Evolutionary conservation across 2,113 vertebrate species (phyloP).

Genomic region (Sisor rabdophorus): DNA sequence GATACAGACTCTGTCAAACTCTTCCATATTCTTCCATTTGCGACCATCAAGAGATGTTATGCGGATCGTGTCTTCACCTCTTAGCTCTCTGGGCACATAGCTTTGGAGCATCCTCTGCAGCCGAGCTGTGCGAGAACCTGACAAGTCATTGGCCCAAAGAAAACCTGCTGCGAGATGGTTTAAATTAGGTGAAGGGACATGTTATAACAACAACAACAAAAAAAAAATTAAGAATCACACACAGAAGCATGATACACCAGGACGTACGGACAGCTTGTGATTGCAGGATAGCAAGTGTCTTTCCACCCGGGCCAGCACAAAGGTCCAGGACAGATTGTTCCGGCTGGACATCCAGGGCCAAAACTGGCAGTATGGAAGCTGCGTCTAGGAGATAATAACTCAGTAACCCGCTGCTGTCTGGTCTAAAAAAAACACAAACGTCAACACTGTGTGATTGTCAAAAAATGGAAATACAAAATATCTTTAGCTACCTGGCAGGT

Average conservation of each 20-base stretch:
- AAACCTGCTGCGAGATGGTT: slow-evolving; percentile 67
- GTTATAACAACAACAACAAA: too few species aligned
- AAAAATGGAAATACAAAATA: slow-evolving; percentile 7
- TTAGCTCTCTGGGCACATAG: slow-evolving; percentile 74
- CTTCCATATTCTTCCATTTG: slow-evolving; percentile 75
- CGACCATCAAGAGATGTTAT: slow-evolving; percentile 81
- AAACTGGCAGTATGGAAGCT: slow-evolving; percentile 85
- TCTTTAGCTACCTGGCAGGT: slow-evolving; percentile 72
- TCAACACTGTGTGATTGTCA: background rate
- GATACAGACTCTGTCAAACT: slow-evolving; percentile 75
- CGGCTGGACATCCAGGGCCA: slow-evolving; percentile 76
- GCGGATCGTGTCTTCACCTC: slow-evolving; percentile 63
- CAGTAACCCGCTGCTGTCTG: slow-evolving; percentile 68
- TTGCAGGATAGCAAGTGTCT: slow-evolving; percentile 85
- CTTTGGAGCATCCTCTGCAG: slow-evolving; percentile 73
- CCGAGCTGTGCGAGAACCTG: slow-evolving; percentile 74
- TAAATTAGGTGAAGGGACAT: background rate
- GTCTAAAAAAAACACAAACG: slow-evolving; percentile 61
- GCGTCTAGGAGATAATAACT: slow-evolving; percentile 91
- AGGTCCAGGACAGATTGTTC: slow-evolving; percentile 83
- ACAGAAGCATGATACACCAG: background rate
- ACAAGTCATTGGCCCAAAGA: slow-evolving; percentile 81
- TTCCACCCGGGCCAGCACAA: slow-evolving; percentile 92
- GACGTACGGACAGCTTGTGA: slow-evolving; percentile 77
- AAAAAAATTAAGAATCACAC: background rate